phyloP scores from a whole-genome alignment of 2,113 vertebrate genomes.

The Hymenochirus boettgeri region DNA sequence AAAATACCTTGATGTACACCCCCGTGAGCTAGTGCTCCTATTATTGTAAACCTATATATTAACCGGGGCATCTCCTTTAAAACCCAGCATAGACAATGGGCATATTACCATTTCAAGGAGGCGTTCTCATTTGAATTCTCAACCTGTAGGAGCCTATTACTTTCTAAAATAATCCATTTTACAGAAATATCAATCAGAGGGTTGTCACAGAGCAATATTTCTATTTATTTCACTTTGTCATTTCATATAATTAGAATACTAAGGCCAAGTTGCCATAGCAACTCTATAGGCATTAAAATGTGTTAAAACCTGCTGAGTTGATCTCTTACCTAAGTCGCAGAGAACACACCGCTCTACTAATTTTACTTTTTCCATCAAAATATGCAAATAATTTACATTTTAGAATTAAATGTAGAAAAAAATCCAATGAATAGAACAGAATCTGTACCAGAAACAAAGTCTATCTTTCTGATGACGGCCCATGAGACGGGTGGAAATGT shows the following conservation, averaged over 20 bases:
- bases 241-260: conserved; percentile 18
- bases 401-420: no score
- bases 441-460: no score
- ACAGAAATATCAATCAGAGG: conserved; percentile 24
- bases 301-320: background rate
- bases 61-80: background rate
- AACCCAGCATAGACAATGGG: background rate
- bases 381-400: no score
- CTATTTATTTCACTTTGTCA: conserved; percentile 7
- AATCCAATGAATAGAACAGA: no score
- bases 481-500: no score
- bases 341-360: background rate
- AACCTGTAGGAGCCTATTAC: background rate
- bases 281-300: conserved; percentile 13
- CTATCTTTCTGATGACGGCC: no score
- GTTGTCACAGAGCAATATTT: conserved; percentile 15
- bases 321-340: background rate
- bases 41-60: no score
- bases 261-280: conserved; percentile 16
- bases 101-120: conserved; percentile 17
- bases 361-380: no score
- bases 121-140: conserved; percentile 30
- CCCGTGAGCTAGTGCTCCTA: no score
- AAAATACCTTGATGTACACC: no score
- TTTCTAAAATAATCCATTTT: conserved; percentile 2